A percentile compares a stretch with the other conserved stretches of the same genome.
These are phyloP conservation scores for Lordiphosa collinella DNA, from an alignment of 1,140 invertebrate species.

Conservation along the genomic window DNA sequence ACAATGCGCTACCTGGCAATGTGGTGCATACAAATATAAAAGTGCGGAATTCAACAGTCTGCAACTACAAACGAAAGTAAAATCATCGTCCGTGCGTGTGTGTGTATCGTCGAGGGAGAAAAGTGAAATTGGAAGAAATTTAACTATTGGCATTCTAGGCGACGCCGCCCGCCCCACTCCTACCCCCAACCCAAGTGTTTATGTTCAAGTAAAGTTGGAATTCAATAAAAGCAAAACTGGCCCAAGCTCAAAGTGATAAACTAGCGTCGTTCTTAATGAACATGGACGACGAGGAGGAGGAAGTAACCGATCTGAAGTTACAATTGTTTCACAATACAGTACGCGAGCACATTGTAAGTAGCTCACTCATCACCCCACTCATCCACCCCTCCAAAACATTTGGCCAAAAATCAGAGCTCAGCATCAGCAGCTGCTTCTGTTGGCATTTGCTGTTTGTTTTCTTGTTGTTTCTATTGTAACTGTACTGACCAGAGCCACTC, in stretches of 20 bases:
- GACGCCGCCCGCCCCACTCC: not conserved
- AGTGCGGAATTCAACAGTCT: not conserved
- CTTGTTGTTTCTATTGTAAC: too few species aligned
- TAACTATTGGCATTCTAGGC: conserved; percentile 10
- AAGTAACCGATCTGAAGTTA: conserved; percentile 87
- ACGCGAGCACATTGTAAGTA: conserved; percentile 95
- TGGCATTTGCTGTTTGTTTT: not conserved
- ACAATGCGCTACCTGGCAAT: not conserved
- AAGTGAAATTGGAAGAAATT: conserved; percentile 35
- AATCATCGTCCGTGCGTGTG: not conserved
- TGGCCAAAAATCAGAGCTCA: conserved; percentile 4
- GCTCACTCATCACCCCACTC: conserved; percentile 1
- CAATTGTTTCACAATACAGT: conserved; percentile 96
- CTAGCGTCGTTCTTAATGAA: conserved; percentile 49
- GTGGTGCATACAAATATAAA: conserved; percentile 1
- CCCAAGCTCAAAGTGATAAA: conserved; percentile 56
- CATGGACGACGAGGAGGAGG: conserved; percentile 82
- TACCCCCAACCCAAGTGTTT: not conserved
- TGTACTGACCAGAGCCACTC: conserved; percentile 13
- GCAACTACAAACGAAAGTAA: not conserved
- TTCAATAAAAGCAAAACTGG: conserved; percentile 30
- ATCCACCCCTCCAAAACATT: conserved; percentile 2
- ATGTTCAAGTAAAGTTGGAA: conserved; percentile 5
- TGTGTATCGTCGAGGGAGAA: conserved; percentile 12
- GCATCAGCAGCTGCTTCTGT: conserved; percentile 21